Percentiles rank a stretch among this genome's conserved stretches.
phyloP scores from a whole-genome alignment of 2,113 vertebrate species.

The Brachyistius frenatus region DNA sequence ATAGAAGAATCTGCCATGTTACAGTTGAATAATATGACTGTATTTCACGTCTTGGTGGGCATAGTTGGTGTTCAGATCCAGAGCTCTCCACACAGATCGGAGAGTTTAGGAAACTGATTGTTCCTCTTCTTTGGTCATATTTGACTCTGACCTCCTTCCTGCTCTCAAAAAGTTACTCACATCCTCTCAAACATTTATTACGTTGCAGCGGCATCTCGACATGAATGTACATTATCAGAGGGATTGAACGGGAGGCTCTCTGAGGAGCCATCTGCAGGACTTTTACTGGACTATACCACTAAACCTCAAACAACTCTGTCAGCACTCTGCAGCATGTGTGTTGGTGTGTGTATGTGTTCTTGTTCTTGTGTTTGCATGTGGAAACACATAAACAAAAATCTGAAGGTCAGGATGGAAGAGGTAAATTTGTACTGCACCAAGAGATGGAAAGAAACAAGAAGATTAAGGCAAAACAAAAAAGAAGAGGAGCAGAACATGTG shows the following conservation, averaged over 20 bases:
- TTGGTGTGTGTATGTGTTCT: conserved; percentile 9
- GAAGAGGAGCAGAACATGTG: neutral
- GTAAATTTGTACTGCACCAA: conserved; percentile 2
- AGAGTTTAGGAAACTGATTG: conserved; percentile 25
- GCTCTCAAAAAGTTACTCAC: conserved; percentile 17
- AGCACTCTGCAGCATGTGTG: conserved; percentile 48
- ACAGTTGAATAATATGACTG: conserved; percentile 38
- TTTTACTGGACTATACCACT: conserved; percentile 27
- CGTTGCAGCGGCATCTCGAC: conserved; percentile 37
- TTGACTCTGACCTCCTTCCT: conserved; percentile 23
- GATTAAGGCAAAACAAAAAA: conserved; percentile 10
- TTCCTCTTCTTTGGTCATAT: neutral
- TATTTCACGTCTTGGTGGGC: conserved; percentile 31
- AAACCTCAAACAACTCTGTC: conserved; percentile 54
- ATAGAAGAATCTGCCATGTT: conserved; percentile 21
- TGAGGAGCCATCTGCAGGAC: conserved; percentile 65
- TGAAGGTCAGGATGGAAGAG: conserved; percentile 10
- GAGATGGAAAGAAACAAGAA: neutral
- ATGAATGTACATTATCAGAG: conserved; percentile 53
- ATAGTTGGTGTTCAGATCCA: neutral
- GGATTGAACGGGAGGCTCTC: conserved; percentile 44
- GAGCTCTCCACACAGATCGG: conserved; percentile 7
- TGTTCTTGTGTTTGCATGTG: neutral
- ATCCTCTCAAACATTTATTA: conserved; percentile 55
- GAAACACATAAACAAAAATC: neutral